Conservation (phyloP, 1,140 invertebrate genomes). For the Antheraea mylitta region DNA sequence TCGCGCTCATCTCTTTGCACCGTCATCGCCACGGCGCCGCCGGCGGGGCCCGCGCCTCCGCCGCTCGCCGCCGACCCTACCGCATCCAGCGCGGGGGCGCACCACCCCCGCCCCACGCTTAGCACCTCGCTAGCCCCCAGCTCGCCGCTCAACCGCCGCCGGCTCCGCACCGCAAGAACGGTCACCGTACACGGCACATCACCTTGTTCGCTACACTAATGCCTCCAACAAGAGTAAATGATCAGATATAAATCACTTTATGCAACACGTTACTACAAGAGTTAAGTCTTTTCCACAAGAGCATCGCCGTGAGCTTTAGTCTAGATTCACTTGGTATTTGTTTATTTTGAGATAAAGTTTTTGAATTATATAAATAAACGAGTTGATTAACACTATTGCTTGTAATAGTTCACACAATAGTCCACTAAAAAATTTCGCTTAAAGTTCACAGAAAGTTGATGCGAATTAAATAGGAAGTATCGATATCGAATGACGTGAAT, state of each 20-base stretch:
- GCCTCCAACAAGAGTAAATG: background rate
- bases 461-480: background rate
- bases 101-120: conserved; percentile 45
- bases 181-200: conserved; percentile 54
- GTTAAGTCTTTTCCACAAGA: conserved; percentile 12
- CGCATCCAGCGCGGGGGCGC: conserved; percentile 62
- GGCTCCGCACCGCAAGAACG: conserved; percentile 12
- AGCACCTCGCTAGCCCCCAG: conserved; percentile 53
- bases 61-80: conserved; percentile 51
- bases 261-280: conserved; percentile 7
- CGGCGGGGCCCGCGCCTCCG: conserved; percentile 50
- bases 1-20: conserved; percentile 76
- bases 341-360: background rate
- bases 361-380: background rate
- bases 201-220: conserved; percentile 15
- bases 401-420: background rate
- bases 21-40: conserved; percentile 69
- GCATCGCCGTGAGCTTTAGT: conserved; percentile 10
- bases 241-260: background rate
- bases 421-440: background rate
- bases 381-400: background rate
- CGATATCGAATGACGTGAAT: background rate
- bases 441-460: background rate
- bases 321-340: no score
- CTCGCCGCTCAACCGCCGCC: conserved; percentile 29